Base-by-base conservation (phyloP, 2,888 invertebrate species). In the Drosophila paranaensis region DNA sequence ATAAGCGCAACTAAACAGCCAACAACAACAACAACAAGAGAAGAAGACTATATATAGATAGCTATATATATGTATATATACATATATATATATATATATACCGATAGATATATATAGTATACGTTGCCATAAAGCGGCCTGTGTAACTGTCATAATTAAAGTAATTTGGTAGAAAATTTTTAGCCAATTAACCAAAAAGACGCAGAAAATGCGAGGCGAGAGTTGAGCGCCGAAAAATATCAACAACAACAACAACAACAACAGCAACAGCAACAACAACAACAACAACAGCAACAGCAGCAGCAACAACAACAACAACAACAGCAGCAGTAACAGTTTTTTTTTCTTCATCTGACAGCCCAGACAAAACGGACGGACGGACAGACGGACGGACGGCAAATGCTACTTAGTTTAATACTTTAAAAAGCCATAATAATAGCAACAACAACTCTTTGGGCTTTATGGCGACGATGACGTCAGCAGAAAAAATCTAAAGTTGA, bases 91-190 rank as follows among this genome's bases (percentile, higher is more conserved):
- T 25, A 54, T 55, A 42, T 37, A 43, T 60, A 56, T 55, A 63
- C 51, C 55, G 33, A 50, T 33, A 50, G 3, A n/a, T 16, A 16
- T 35, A 27, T 45, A 14, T 20, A 43, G 33, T 33, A 57, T 46
- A 35, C 2, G 30, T 45, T 27, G 40, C 40, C 50, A 45, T 60
- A 60, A 61, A 71, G 74, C 69, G 70, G 71, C 68, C 82, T 87
- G 79, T 85, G 81, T 81, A 89, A 88, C 90, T 86, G 90, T 81
- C 81, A 85, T 89, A 90, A 90, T 91, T 90, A 88, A 90, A 90
- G 91, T 90, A 90, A 90, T 90, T 90, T 90, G 82, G 90, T 91
- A 90, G 90, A 90, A 90, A 90, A 91, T 84, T 76, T 88, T 90
- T 84, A 91, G 88, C 88, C 90, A 90, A 90, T 91, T 90, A 90